Evolutionary conservation across 2,797 vertebrate species (phyloP).

Genomic region (Acrossocheilus fasciatus): DNA sequence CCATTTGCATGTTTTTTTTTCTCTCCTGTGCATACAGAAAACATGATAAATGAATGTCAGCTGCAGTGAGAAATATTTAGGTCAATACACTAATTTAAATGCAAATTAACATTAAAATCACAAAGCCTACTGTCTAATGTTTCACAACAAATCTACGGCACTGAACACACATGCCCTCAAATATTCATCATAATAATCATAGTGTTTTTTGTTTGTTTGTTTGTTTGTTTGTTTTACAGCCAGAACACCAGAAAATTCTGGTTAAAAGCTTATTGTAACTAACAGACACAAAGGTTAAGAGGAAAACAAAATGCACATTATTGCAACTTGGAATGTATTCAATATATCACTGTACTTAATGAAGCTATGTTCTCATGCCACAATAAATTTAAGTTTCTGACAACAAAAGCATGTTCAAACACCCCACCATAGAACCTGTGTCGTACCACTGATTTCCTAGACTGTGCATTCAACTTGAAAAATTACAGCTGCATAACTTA

Average conservation of each 20-base stretch:
- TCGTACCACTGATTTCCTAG: background rate
- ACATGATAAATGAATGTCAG: background rate
- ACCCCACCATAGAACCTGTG: background rate
- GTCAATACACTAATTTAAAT: background rate
- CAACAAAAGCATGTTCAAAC: conserved; percentile 33
- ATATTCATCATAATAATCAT: background rate
- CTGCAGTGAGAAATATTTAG: background rate
- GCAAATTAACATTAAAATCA: background rate
- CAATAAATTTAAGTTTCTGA: conserved; percentile 33
- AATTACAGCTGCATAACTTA: background rate
- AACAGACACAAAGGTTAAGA: background rate
- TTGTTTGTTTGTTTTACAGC: background rate
- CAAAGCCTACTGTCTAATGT: background rate
- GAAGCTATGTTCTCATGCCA: background rate
- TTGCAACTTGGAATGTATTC: background rate
- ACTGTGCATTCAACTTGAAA: conserved; percentile 1
- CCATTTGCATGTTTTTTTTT: background rate
- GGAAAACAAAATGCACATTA: background rate
- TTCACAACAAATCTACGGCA: background rate
- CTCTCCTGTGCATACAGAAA: background rate
- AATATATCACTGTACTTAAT: conserved; percentile 20
- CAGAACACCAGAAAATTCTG: background rate
- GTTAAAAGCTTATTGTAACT: background rate
- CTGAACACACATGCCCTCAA: background rate
- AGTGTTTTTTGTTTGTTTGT: background rate